Conservation (phyloP, 2,113 vertebrate genomes). For the Orycteropus afer region DNA sequence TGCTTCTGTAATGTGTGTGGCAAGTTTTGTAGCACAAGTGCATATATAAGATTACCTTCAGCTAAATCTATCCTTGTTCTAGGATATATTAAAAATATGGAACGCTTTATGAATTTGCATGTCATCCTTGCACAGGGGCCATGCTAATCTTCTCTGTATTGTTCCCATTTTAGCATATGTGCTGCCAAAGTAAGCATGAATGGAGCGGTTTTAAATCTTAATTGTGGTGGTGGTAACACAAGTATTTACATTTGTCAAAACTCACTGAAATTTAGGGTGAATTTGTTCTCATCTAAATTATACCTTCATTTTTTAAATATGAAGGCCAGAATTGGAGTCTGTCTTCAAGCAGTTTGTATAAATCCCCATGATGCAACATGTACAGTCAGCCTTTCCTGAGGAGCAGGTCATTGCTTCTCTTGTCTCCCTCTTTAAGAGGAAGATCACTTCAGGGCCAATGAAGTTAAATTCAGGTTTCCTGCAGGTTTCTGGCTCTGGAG, state of each 20-base stretch:
- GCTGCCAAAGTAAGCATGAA: too few species aligned
- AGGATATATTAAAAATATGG: too few species aligned
- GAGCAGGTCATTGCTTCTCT: too few species aligned
- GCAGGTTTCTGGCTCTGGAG: not conserved
- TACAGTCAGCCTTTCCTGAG: not conserved
- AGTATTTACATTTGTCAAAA: rapidly evolving
- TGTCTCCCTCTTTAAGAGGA: rapidly evolving
- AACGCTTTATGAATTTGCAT: too few species aligned
- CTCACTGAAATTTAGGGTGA: not conserved
- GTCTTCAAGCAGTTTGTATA: not conserved
- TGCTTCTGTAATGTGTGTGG: too few species aligned
- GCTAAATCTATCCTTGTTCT: too few species aligned
- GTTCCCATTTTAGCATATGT: too few species aligned
- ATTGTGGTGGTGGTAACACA: not conserved
- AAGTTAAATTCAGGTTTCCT: not conserved
- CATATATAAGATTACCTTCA: too few species aligned
- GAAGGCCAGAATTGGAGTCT: not conserved
- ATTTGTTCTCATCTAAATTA: not conserved
- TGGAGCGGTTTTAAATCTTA: not conserved
- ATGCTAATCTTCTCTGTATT: too few species aligned
- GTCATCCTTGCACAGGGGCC: too few species aligned
- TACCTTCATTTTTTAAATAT: not conserved
- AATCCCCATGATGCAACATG: not conserved
- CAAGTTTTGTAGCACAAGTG: too few species aligned
- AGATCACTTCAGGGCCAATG: not conserved